Base-by-base conservation (phyloP, 1,140 invertebrate species). In the Sycophila sp. region DNA sequence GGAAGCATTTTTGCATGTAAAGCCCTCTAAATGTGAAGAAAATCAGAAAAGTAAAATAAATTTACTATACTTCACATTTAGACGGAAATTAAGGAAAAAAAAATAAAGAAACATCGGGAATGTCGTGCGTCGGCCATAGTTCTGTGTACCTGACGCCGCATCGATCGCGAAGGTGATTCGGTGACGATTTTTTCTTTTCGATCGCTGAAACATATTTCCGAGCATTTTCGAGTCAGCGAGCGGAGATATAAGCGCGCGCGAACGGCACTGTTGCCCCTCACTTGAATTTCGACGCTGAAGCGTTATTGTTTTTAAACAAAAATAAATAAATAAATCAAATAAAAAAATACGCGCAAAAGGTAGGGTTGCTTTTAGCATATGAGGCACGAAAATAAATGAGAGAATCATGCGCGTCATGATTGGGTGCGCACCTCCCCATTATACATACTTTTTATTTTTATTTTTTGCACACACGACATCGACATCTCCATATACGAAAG, bases 341-440 rank as follows among this genome's bases (percentile, higher is more conserved):
- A n/a, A n/a, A n/a, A n/a, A n/a, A n/a, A n/a, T n/a, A n/a, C n/a
- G n/a, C n/a, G n/a, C n/a, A n/a, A n/a, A n/a, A n/a, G n/a, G n/a
- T n/a, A n/a, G n/a, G n/a, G n/a, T n/a, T n/a, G n/a, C n/a, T n/a
- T n/a, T n/a, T n/a, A n/a, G n/a, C n/a, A n/a, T n/a, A n/a, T n/a
- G n/a, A 47, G 7, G 40, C 7, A 17, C 30, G 32, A 13, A 34
- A 59, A 32, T 22, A 51, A 68, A 65, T n/a, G 26, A 49, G 51
- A 65, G 10, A 51, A 71, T 64, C 60, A 71, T 58, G 69, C 45
- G 69, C 69, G 60, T 55, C 51, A 58, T 65, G 69, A 64, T 71
- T 80, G 81, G 82, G 83, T 85, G 82, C 80, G 83, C 83, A 84
- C 81, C 83, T 83, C 71, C 76, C 78, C 76, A 77, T 26, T 30